A percentile compares a stretch with the other conserved stretches of the same genome.
These are phyloP conservation scores for Mimachlamys varia DNA, from an alignment of 2,888 invertebrate genomes.

Conservation along the genomic window DNA sequence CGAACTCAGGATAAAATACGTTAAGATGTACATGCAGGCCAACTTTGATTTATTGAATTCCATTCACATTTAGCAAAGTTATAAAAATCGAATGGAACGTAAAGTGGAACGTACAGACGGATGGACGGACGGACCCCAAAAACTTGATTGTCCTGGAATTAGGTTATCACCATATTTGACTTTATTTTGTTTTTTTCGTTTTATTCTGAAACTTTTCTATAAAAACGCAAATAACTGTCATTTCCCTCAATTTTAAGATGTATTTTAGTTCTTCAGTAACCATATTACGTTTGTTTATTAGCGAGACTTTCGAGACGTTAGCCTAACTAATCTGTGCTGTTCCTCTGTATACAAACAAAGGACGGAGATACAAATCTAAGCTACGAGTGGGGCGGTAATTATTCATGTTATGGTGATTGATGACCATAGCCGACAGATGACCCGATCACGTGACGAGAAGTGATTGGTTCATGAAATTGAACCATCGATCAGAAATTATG, in stretches of 20 bases:
- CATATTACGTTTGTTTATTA: background rate
- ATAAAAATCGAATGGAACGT: too few relatives aligned
- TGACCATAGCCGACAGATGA: slow-evolving; percentile 31
- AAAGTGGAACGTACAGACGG: too few relatives aligned
- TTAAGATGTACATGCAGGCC: too few relatives aligned
- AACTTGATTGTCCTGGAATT: too few relatives aligned
- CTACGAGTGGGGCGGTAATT: slow-evolving; percentile 7
- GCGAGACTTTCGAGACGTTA: background rate
- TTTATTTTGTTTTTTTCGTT: too few relatives aligned
- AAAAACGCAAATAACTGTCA: too few relatives aligned
- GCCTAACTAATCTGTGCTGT: background rate
- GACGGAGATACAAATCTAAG: background rate
- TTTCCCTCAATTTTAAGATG: background rate
- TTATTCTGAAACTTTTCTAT: too few relatives aligned
- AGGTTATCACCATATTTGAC: too few relatives aligned
- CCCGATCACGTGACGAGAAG: slow-evolving; percentile 1
- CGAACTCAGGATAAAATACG: too few relatives aligned
- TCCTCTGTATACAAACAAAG: background rate
- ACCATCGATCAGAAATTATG: slow-evolving; percentile 21
- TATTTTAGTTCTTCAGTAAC: background rate
- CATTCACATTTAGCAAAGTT: too few relatives aligned
- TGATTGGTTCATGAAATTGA: slow-evolving; percentile 20
- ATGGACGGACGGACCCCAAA: too few relatives aligned
- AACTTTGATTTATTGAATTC: too few relatives aligned
- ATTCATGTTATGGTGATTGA: slow-evolving; percentile 34